These are phyloP conservation scores for Drosophila vallismaia DNA, from an alignment of 2,888 invertebrate species.

Conservation along the genomic window DNA sequence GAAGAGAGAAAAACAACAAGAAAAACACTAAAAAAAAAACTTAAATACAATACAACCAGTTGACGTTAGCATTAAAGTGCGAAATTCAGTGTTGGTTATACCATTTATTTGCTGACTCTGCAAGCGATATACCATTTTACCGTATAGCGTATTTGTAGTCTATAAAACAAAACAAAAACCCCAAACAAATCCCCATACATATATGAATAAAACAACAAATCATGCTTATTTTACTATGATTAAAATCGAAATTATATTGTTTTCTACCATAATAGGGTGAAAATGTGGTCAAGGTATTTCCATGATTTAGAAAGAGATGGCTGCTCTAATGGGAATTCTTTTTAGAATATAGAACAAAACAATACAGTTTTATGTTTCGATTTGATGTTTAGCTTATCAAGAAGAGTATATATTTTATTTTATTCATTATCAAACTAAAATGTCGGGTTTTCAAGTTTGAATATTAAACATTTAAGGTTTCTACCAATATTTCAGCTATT, in stretches of 20 bases:
- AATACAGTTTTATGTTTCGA: no score
- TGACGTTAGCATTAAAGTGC: slow-evolving; percentile 41
- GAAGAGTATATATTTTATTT: no score
- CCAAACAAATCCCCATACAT: slow-evolving; percentile 24
- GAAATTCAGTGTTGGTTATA: slow-evolving; percentile 38
- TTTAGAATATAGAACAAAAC: no score
- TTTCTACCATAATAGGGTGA: not conserved
- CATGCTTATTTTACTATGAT: slow-evolving; percentile 42
- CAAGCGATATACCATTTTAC: slow-evolving; percentile 66
- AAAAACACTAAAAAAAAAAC: not conserved
- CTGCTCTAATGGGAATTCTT: no score
- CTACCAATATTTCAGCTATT: no score
- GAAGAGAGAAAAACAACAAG: slow-evolving; percentile 1
- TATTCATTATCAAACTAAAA: no score
- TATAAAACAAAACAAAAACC: slow-evolving; percentile 45
- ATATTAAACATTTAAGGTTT: no score
- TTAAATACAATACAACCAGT: slow-evolving; percentile 34
- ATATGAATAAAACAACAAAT: slow-evolving; percentile 30
- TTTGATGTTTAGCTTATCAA: no score
- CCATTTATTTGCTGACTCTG: slow-evolving; percentile 48
- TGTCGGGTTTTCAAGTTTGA: no score
- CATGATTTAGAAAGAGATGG: slow-evolving; percentile 14
- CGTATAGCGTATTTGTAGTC: slow-evolving; percentile 74
- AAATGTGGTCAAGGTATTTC: not conserved
- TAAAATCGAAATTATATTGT: not conserved